phyloP scores from a whole-genome alignment of 2,113 vertebrate species.

The Corvus cornix region DNA sequence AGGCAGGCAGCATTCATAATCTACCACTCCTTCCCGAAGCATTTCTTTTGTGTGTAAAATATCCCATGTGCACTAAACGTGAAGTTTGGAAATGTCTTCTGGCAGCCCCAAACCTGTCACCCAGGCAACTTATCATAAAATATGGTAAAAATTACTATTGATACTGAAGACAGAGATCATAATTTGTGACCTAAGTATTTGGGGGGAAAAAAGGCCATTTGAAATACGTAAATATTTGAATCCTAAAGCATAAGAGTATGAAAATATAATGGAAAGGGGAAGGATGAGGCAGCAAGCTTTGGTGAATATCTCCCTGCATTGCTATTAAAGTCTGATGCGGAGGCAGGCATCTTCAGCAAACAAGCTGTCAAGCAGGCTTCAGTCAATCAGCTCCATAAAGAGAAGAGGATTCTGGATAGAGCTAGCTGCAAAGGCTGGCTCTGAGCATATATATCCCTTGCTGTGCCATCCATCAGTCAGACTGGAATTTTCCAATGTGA shows the following conservation, averaged over 20 bases:
- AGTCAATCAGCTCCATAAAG: background rate
- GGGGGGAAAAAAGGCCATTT: background rate
- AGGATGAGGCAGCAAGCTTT: background rate
- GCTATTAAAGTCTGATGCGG: background rate
- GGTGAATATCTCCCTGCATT: background rate
- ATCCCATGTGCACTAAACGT: accelerated
- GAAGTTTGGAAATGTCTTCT: background rate
- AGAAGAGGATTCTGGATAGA: background rate
- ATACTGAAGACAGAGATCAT: background rate
- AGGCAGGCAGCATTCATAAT: background rate
- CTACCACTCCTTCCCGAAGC: background rate
- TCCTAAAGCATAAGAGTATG: background rate
- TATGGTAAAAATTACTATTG: background rate
- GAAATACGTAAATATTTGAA: background rate
- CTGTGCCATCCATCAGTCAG: background rate
- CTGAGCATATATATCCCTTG: background rate
- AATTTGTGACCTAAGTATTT: background rate
- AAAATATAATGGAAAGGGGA: background rate
- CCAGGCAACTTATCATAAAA: background rate
- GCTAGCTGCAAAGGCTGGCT: background rate
- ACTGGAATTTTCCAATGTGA: background rate
- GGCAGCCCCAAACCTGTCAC: background rate
- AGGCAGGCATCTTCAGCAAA: constrained; percentile 41
- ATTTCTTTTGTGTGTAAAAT: background rate
- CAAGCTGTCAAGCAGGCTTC: constrained; percentile 37